These are phyloP conservation scores for Crocuta crocuta DNA, from an alignment of 2,113 vertebrate genomes.

Conservation along the genomic window DNA sequence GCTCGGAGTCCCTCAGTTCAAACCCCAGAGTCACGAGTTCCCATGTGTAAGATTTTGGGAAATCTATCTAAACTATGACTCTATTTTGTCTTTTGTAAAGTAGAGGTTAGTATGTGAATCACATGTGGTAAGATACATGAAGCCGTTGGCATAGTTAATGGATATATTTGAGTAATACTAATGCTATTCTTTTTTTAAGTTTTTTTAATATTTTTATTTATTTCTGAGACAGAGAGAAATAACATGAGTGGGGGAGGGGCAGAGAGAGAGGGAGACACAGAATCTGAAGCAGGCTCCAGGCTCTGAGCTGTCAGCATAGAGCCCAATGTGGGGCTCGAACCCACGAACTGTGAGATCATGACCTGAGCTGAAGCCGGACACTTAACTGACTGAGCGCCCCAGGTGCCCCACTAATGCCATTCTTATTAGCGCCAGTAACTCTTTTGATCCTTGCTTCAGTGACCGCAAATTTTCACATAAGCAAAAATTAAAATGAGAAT, in stretches of 20 bases:
- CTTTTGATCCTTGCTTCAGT: neutral
- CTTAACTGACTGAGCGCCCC: too few species aligned
- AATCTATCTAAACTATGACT: neutral
- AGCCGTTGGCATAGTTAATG: neutral
- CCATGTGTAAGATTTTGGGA: neutral
- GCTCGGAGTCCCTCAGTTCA: neutral
- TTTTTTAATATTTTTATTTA: too few species aligned
- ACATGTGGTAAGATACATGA: neutral
- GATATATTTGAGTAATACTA: neutral
- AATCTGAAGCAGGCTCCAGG: too few species aligned
- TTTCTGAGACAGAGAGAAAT: too few species aligned
- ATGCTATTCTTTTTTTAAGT: neutral
- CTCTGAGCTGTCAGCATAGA: too few species aligned
- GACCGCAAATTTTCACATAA: constrained; percentile 34
- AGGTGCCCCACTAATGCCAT: neutral
- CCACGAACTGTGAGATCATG: too few species aligned
- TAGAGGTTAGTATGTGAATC: neutral
- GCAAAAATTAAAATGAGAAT: neutral
- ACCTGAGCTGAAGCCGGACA: too few species aligned
- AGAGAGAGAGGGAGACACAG: too few species aligned
- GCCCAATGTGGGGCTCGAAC: too few species aligned
- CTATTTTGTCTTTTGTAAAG: constrained; percentile 23
- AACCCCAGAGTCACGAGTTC: neutral
- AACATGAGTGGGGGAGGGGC: too few species aligned
- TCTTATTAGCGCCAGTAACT: neutral